phyloP scores from a whole-genome alignment of 2,113 vertebrate species.

The Diadophis punctatus region DNA sequence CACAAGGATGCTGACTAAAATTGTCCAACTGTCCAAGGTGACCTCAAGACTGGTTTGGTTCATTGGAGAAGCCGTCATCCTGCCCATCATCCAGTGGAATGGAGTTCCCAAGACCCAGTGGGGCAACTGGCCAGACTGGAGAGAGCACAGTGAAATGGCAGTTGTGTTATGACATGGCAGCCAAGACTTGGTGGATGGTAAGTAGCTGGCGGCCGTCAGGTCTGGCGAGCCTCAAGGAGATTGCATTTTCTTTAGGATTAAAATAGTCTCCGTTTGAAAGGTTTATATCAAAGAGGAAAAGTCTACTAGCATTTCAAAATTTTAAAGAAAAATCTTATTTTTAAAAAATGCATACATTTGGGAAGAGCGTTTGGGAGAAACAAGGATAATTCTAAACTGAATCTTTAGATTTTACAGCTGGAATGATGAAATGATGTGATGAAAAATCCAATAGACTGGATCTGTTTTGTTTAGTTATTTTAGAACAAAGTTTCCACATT shows the following conservation, averaged over 20 bases:
- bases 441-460: not conserved
- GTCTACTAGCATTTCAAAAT: not conserved
- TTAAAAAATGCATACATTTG: not conserved
- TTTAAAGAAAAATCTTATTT: not conserved
- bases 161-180: slow-evolving; percentile 82
- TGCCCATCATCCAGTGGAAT: slow-evolving; percentile 25
- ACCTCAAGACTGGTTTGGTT: not conserved
- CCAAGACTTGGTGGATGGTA: slow-evolving; percentile 95
- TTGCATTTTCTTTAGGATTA: too few relatives aligned
- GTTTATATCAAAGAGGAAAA: not conserved
- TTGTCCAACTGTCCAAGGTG: too few relatives aligned
- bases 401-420: not conserved
- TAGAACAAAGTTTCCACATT: not conserved
- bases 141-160: slow-evolving; percentile 82
- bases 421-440: not conserved
- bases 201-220: slow-evolving; percentile 50
- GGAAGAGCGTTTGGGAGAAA: not conserved
- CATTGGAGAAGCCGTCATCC: not conserved
- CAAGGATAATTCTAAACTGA: not conserved
- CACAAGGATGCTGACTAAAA: not conserved
- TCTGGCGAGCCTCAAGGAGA: rapidly evolving
- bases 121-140: not conserved
- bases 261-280: too few relatives aligned
- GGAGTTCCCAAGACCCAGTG: slow-evolving; percentile 28
- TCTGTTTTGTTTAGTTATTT: not conserved